phyloP scores from a whole-genome alignment of 2,888 invertebrate genomes.

The Calliphora vomitoria region DNA sequence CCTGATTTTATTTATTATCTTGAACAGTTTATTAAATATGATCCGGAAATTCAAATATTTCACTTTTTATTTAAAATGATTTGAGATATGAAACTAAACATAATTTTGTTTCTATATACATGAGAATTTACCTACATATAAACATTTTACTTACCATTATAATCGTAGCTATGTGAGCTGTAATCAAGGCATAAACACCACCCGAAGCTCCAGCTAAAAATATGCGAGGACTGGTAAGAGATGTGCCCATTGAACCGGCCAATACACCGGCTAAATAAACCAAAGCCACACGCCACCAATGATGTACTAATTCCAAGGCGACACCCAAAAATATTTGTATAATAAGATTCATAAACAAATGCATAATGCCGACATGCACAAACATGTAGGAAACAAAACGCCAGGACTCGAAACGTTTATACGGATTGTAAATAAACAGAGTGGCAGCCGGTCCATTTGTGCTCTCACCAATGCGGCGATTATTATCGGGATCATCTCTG shows the following conservation, averaged over 20 bases:
- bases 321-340: constrained; percentile 97
- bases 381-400: constrained; percentile 97
- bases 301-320: constrained; percentile 98
- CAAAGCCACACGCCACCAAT: constrained; percentile 95
- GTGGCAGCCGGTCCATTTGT: constrained; percentile 91
- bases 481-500: constrained; percentile 83
- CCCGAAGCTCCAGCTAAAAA: constrained; percentile 97
- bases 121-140: too few relatives aligned
- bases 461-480: constrained; percentile 82
- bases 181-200: constrained; percentile 96
- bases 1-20: too few relatives aligned
- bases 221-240: constrained; percentile 91
- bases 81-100: too few relatives aligned
- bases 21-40: too few relatives aligned
- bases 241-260: constrained; percentile 93
- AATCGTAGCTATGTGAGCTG: constrained; percentile 96
- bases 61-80: too few relatives aligned
- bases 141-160: constrained; percentile 86
- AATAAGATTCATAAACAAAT: constrained; percentile 94
- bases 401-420: constrained; percentile 94
- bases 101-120: too few relatives aligned
- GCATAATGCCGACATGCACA: constrained; percentile 95
- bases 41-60: too few relatives aligned
- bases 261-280: constrained; percentile 94
- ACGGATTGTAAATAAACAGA: constrained; percentile 94